These are phyloP conservation scores for Lepidurus apus DNA, from an alignment of 1,140 invertebrate species.

Conservation along the genomic window DNA sequence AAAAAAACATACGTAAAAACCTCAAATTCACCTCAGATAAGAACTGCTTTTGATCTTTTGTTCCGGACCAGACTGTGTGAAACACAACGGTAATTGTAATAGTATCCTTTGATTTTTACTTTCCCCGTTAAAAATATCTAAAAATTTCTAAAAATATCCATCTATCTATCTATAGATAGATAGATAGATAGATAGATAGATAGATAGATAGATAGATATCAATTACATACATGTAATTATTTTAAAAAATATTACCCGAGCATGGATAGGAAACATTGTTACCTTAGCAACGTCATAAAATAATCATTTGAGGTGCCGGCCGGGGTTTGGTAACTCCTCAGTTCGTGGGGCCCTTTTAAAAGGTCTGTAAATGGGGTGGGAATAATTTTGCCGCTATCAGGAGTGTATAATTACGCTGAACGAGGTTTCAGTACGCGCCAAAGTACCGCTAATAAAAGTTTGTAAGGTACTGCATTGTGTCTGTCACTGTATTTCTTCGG, in stretches of 20 bases:
- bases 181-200: too few relatives aligned
- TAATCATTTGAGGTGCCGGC: neutral
- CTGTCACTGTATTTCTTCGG: neutral
- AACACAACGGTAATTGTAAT: too few relatives aligned
- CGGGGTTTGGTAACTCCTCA: neutral
- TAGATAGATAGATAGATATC: neutral
- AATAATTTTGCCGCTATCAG: neutral
- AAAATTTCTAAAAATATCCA: too few relatives aligned
- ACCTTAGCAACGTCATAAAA: neutral
- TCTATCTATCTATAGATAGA: too few relatives aligned
- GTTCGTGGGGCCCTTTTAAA: neutral
- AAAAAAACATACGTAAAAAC: neutral
- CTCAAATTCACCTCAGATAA: neutral
- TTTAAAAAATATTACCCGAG: neutral
- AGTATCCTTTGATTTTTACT: too few relatives aligned
- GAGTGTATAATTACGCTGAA: neutral
- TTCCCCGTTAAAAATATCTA: too few relatives aligned
- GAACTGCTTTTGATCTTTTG: neutral
- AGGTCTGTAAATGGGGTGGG: neutral
- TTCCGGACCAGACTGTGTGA: too few relatives aligned
- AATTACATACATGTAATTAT: neutral
- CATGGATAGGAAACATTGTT: neutral
- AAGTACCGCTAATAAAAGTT: neutral
- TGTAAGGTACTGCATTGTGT: neutral
- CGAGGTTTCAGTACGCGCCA: neutral